Conservation (phyloP, 2,888 invertebrate species). For the Ecliptopera silaceata region DNA sequence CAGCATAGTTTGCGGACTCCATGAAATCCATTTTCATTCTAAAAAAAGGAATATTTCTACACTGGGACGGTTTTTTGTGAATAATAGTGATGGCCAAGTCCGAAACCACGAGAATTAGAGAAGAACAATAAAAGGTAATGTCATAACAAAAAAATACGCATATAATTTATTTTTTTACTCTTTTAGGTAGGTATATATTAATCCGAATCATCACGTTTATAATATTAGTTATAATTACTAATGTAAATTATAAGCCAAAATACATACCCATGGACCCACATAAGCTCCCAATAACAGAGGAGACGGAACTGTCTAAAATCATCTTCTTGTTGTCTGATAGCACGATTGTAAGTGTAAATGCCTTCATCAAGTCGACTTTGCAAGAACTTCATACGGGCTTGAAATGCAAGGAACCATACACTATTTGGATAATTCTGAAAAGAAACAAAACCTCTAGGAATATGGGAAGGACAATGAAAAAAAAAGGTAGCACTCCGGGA, state of each 20-base stretch:
- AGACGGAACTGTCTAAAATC: constrained; percentile 97
- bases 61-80: background rate
- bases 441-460: background rate
- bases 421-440: constrained; percentile 89
- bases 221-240: no score
- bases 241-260: no score
- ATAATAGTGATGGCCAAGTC: background rate
- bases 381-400: constrained; percentile 92
- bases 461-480: no score
- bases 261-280: constrained; percentile 93
- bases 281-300: constrained; percentile 96
- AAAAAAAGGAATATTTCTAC: constrained; percentile 45
- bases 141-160: no score
- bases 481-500: no score
- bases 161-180: no score
- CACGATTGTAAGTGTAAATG: constrained; percentile 89
- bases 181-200: no score
- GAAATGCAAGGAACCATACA: constrained; percentile 96
- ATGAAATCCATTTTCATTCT: constrained; percentile 90
- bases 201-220: no score
- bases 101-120: no score
- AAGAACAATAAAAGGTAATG: no score
- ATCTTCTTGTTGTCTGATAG: constrained; percentile 90
- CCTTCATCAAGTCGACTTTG: constrained; percentile 89
- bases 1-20: constrained; percentile 88